phyloP scores from a whole-genome alignment of 2,797 vertebrate species.

The Enteromius anoplus region DNA sequence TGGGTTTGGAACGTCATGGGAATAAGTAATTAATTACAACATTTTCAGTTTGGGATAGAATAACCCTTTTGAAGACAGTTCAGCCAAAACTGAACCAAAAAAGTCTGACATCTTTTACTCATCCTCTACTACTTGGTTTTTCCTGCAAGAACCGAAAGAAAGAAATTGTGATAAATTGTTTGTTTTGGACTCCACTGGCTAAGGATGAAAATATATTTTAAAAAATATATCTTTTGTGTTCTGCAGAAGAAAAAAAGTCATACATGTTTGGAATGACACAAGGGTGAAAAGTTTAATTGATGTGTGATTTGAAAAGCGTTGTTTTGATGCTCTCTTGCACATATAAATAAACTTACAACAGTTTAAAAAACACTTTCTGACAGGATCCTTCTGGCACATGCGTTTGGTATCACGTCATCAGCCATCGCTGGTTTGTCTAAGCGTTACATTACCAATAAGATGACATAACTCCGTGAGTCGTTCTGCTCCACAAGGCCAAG shows the following conservation, averaged over 20 bases:
- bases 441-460: conserved; percentile 28
- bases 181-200: not conserved
- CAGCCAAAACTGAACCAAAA: not conserved
- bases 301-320: not conserved
- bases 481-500: conserved; percentile 10
- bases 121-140: no score
- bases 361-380: conserved; percentile 12
- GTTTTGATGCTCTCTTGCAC: conserved; percentile 1
- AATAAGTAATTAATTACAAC: no score
- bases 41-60: no score
- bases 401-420: conserved; percentile 11
- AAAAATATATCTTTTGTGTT: not conserved
- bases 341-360: not conserved
- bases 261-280: not conserved
- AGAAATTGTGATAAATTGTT: not conserved
- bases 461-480: conserved; percentile 19
- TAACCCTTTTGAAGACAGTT: not conserved
- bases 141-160: not conserved
- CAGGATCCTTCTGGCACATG: conserved; percentile 7
- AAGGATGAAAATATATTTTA: not conserved
- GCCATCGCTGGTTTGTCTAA: conserved; percentile 15
- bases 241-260: not conserved
- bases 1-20: no score
- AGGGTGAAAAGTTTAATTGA: not conserved
- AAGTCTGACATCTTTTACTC: not conserved